Percentiles rank a stretch among this genome's conserved stretches.
These are phyloP conservation scores for Enteromius radiatus DNA, from an alignment of 2,797 vertebrate species.

Conservation along the genomic window DNA sequence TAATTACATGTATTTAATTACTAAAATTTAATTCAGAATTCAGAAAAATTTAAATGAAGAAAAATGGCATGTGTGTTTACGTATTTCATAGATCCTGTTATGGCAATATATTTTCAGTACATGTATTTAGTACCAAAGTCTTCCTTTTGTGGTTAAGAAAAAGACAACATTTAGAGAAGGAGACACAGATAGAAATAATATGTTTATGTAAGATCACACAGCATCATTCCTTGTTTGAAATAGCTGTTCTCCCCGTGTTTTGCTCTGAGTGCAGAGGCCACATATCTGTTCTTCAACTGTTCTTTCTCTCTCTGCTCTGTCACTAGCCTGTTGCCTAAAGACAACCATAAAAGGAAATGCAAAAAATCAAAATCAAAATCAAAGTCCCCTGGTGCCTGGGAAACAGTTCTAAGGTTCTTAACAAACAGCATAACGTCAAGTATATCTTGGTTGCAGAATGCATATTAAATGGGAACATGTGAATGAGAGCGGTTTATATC, in stretches of 20 bases:
- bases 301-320: conserved; percentile 31
- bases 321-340: conserved; percentile 64
- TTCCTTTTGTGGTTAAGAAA: conserved; percentile 1
- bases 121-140: not conserved
- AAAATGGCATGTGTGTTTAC: not conserved
- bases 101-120: not conserved
- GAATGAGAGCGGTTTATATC: not conserved
- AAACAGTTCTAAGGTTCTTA: conserved; percentile 24
- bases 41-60: not conserved
- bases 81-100: not conserved
- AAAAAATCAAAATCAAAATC: too few species aligned
- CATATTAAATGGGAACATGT: not conserved
- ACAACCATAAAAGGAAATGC: conserved; percentile 55
- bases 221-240: conserved; percentile 16
- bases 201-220: conserved; percentile 33
- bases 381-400: not conserved
- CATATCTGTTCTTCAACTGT: conserved; percentile 58
- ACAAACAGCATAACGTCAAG: not conserved
- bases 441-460: not conserved
- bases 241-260: conserved; percentile 24
- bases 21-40: not conserved
- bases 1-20: not conserved
- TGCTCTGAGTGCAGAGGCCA: conserved; percentile 22
- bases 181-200: conserved; percentile 1
- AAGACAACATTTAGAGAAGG: not conserved